Conservation (phyloP, 2,113 vertebrate species). For the Onychostoma macrolepis region DNA sequence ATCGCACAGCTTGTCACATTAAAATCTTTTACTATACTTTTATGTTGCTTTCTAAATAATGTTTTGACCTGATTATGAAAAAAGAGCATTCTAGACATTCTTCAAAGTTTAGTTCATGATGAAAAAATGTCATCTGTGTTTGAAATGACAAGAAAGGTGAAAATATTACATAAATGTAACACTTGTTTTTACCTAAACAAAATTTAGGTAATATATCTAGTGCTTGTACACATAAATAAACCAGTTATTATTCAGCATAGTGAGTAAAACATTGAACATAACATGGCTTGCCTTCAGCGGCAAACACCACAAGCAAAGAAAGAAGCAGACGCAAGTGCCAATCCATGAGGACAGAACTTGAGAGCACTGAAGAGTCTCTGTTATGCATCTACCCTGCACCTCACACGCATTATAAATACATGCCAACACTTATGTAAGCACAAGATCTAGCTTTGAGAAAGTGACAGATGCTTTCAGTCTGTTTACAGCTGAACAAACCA, state of each 20-base stretch:
- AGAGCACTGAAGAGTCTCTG: not conserved
- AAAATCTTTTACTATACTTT: not conserved
- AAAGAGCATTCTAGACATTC: not conserved
- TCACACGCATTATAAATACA: constrained; percentile 33
- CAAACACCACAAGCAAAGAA: constrained; percentile 53
- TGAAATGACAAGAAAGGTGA: not conserved
- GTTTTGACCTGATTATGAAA: not conserved
- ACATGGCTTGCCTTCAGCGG: constrained; percentile 60
- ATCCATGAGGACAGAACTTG: constrained; percentile 39
- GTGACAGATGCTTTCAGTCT: constrained; percentile 18
- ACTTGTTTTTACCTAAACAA: not conserved
- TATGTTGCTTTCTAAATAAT: not conserved
- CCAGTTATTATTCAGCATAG: not conserved
- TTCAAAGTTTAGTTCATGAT: not conserved
- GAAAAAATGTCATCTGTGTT: not conserved
- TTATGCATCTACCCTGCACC: not conserved
- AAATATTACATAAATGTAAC: not conserved
- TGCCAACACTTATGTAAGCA: constrained; percentile 28
- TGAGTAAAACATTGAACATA: not conserved
- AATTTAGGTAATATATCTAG: not conserved
- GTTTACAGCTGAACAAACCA: not conserved
- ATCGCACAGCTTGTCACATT: not conserved
- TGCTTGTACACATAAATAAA: not conserved
- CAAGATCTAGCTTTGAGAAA: constrained; percentile 15
- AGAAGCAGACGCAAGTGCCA: constrained; percentile 38